Conservation (phyloP, 2,113 vertebrate genomes). For the Irena cyanogastra region DNA sequence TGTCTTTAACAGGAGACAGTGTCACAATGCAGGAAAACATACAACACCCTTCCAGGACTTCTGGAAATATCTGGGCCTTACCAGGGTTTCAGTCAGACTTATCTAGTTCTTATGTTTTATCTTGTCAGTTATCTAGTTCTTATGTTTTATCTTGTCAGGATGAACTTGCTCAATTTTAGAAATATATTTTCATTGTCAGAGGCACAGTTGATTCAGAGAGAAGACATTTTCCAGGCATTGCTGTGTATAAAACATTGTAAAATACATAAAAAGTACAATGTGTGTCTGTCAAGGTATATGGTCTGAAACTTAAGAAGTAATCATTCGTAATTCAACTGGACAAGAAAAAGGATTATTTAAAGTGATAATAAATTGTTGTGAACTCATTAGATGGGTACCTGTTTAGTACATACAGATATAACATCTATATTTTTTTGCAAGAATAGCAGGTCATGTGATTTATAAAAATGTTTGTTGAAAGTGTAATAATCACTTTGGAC, state of each 20-base stretch:
- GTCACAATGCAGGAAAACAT: not conserved
- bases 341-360: not conserved
- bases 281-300: not conserved
- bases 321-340: not conserved
- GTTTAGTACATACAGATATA: not conserved
- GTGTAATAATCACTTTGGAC: not conserved
- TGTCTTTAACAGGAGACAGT: not conserved
- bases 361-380: not conserved
- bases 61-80: not conserved
- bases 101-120: not conserved
- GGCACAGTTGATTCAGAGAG: not conserved
- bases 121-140: not conserved
- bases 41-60: not conserved
- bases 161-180: not conserved
- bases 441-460: not conserved
- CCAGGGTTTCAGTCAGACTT: not conserved
- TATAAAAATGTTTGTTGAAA: not conserved
- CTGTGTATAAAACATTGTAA: not conserved
- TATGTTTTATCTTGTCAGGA: not conserved
- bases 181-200: not conserved
- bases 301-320: not conserved
- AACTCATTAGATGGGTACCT: not conserved
- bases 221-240: not conserved
- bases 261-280: not conserved
- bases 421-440: not conserved